Evolutionary conservation across 2,797 vertebrate species (phyloP), one percentile per base, ranked within the genome.

Genomic region (Typhlichthys eigenmanni): DNA sequence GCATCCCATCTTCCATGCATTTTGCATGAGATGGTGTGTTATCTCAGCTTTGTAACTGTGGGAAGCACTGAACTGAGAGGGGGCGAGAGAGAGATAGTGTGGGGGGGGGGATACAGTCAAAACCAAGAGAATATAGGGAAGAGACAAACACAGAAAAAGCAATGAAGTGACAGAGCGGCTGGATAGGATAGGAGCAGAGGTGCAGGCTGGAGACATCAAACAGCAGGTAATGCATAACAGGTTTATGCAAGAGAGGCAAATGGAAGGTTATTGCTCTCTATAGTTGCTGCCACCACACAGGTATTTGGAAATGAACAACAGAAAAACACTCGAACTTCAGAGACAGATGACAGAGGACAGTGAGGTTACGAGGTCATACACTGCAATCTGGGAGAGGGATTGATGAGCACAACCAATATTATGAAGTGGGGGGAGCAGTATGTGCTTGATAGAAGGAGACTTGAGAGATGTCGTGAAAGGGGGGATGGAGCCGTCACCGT

Each of bases 1-100:
- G 17, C 65, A 69, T 73, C 56, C 64, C 51, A 4, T 38, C 69
- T 63, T 43, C 64, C 59, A 71, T 82, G 71, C 47, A 68, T 85
- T 79, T 80, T 81, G 58, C 69, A 83, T 63, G 66, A 67, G 66
- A 71, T 63, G 14, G 58, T 54, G 64, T 60, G 58, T 78, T 72
- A 56, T 66, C 67, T 74, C 50, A 69, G 57, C 58, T 71, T 68
- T 62, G 19, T 19, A 19, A 19, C 19, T 19, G 19, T 19, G 19
- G 19, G 19, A 19, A 19, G 19, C 19, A 19, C 19, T 19, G 19
- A 19, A 19, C 19, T 19, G 19, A 19, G 19, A 19, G 19, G 2
- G 19, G 19, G 19, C 19, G 12, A 60, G 57, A 54, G 13, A 60
- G 43, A 53, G 62, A 67, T n/a, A 57, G 29, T 34, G 14, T 72